Evolutionary conservation across 64 coral and sea anemone species (phyloP).

Genomic region (Montipora capricornis): DNA sequence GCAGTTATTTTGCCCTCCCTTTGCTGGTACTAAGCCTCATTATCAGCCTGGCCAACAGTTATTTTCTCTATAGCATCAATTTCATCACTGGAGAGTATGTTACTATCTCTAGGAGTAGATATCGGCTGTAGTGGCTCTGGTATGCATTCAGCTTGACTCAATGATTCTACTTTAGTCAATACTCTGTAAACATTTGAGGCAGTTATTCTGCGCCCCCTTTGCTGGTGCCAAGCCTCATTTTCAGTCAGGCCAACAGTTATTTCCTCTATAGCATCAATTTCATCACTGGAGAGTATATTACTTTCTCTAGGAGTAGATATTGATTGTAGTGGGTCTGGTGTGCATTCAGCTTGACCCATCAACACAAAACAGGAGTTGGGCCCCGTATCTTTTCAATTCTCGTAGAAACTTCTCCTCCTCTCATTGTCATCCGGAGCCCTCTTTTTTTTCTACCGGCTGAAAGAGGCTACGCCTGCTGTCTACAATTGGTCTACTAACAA

Average conservation of each 20-base stretch:
- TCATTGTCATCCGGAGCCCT: conserved; percentile 21
- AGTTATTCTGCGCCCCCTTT: neutral
- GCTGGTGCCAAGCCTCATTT: neutral
- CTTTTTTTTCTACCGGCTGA: conserved; percentile 42
- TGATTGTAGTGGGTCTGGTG: conserved; percentile 1
- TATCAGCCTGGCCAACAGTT: conserved; percentile 42
- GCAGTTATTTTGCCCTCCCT: conserved; percentile 23
- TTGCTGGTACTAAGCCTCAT: conserved; percentile 50
- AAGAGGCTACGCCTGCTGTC: conserved; percentile 45
- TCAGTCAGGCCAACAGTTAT: neutral
- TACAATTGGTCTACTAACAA: conserved; percentile 36
- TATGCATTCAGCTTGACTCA: neutral
- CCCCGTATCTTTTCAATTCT: conserved; percentile 18
- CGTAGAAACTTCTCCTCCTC: conserved; percentile 33
- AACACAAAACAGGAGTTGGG: neutral
- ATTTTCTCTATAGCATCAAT: conserved; percentile 40
- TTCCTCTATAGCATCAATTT: too few relatives aligned
- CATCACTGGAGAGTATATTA: neutral
- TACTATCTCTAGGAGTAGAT: neutral
- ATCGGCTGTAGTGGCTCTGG: neutral
- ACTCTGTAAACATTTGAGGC: conserved; percentile 4
- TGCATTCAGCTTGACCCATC: conserved; percentile 1
- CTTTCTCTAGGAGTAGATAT: conserved; percentile 8
- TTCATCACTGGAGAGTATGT: conserved; percentile 41
- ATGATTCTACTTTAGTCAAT: conserved; percentile 15